Evolutionary conservation across 1,140 invertebrate species (phyloP), one percentile per base, ranked within the genome.

Genomic region (Trypoxylus dichotomus): DNA sequence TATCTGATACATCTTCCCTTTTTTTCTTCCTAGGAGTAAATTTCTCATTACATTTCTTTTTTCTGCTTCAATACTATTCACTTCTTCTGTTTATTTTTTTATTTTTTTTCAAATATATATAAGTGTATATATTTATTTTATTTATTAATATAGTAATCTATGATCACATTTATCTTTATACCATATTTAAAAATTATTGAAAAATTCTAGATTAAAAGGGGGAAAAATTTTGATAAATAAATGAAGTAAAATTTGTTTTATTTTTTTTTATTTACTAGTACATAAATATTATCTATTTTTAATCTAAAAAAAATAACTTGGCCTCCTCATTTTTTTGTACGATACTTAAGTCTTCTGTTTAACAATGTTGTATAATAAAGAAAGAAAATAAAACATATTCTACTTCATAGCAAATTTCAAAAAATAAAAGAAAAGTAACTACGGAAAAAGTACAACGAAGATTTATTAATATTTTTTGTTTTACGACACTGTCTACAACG

Each of bases 151-250:
- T 68, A 68, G 21, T 68, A 68, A 68, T 68, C 27, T 29, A 27
- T 68, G 19, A 68, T 68, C 60, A 68, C 60, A 68, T 68, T 68
- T 68, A 68, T 68, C 24, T 27, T 68, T 68, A 68, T 68, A 68
- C 24, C 60, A 29, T 58, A 19, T 21, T 68, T 68, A 68, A 68
- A 68, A 27, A 24, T 63, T 63, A 68, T 29, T 68, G 24, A 8
- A 13, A 68, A 25, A 25, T 27, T 68, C 21, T 68, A 68, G 27
- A 13, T 11, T 27, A 68, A 68, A 27, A 68, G 3, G 8, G 24
- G 8, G 21, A 68, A 58, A 10, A 21, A 21, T 58, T 37, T 37
- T 37, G 32, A 37, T 37, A 37, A 37, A n/a, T n/a, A n/a, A n/a
- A n/a, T n/a, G 41, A 42, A 6, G 60, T 68, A 68, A 68, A 68